phyloP scores from a whole-genome alignment of 1,140 invertebrate genomes.

The Papilio polytes region DNA sequence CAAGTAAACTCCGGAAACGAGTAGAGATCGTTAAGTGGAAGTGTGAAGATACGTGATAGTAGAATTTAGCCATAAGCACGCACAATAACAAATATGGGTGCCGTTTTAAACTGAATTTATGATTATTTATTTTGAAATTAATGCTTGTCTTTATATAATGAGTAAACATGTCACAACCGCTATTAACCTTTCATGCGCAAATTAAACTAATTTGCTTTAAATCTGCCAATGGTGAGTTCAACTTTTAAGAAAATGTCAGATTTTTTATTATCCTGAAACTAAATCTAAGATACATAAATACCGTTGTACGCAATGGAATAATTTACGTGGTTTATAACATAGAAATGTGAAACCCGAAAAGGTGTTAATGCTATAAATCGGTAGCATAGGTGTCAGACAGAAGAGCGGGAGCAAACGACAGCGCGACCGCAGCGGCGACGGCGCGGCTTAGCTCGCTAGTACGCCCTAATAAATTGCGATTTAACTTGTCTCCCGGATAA shows the following conservation, averaged over 20 bases:
- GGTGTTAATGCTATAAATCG: conserved; percentile 21
- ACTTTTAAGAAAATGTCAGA: not conserved
- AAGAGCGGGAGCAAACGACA: conserved; percentile 14
- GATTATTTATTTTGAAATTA: not conserved
- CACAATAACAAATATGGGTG: conserved; percentile 45
- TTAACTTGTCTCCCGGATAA: conserved; percentile 83
- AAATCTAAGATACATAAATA: not conserved
- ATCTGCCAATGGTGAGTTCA: not conserved
- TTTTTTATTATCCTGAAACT: not conserved
- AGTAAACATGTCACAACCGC: not conserved
- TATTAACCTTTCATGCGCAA: not conserved
- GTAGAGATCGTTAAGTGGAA: conserved; percentile 62
- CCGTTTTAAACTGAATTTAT: not conserved
- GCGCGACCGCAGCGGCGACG: conserved; percentile 49
- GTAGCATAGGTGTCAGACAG: conserved; percentile 6
- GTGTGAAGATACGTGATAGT: conserved; percentile 65
- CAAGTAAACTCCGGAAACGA: conserved; percentile 46
- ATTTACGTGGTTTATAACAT: not conserved
- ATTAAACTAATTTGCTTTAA: not conserved
- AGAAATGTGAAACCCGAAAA: not conserved
- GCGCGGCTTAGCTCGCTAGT: conserved; percentile 71
- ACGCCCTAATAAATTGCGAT: conserved; percentile 83
- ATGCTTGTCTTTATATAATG: not conserved
- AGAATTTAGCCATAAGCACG: conserved; percentile 70
- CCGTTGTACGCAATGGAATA: not conserved